Base-by-base conservation (phyloP, 2,888 invertebrate genomes). In the Aphrophora alni region DNA sequence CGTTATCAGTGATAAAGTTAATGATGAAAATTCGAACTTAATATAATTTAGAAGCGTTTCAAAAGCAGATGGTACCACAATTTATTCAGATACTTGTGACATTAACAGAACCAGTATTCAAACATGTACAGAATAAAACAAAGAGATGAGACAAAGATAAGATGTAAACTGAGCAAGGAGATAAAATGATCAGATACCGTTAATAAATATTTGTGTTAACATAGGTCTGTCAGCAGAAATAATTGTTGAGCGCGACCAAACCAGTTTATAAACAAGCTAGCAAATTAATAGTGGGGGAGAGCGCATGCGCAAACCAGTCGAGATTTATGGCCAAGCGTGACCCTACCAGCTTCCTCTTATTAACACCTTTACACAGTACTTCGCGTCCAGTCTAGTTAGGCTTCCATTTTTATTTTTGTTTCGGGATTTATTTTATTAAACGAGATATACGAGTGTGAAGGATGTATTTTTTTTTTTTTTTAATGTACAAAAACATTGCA, bases 141-240 rank as follows among this genome's bases (percentile, higher is more conserved):
- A 44, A 44, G 44, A 10, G 10, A 44, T 44, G 8, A 44, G 14
- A 44, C 44, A 1, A 17, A 44, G 44, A 44, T 44, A 17, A 44
- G 44, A 44, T 44, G 44, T 44, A 44, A 44, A 44, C 3, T 14
- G 17, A 44, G 44, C 44, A 44, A 59, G 2, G 59, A n/a, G 59
- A 59, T 59, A 59, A 59, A 59, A 59, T 59, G 59, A 59, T 59
- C 59, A 59, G 59, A 59, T 59, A 59, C 21, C 59, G 21, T 59
- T 59, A 59, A 59, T 59, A 59, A 59, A 59, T 59, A 59, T 59
- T 59, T 59, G n/a, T 59, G 59, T 59, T 59, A 59, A 59, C 59
- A 59, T 59, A 59, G 21, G 59, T n/a, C 59, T 59, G 59, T 59
- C 59, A 59, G 59, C 59, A 59, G 59, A 59, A 59, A 59, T 59